Evolutionary conservation across 2,797 vertebrate genomes (phyloP).

Genomic region (Podarcis siculus): DNA sequence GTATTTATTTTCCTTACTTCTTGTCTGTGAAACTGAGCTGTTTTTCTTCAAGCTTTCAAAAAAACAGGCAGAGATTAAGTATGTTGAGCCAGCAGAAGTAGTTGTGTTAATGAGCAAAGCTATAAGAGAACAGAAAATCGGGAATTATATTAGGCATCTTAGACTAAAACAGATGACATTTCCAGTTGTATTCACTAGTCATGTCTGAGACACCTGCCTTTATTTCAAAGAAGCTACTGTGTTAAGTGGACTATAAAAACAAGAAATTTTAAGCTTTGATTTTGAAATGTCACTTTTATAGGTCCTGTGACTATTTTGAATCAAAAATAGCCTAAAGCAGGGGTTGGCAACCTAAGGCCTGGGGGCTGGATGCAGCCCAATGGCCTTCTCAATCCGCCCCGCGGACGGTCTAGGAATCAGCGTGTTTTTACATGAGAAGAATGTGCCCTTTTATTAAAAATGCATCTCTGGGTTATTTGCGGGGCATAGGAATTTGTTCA

Average conservation of each 20-base stretch:
- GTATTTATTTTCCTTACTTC: neutral
- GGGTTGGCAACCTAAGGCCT: no score
- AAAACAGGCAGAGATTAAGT: neutral
- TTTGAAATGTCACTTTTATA: conserved; percentile 36
- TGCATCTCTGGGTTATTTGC: no score
- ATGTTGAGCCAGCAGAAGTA: neutral
- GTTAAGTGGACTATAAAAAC: conserved; percentile 25
- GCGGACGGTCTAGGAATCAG: no score
- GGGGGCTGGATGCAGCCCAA: no score
- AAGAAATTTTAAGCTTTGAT: conserved; percentile 42
- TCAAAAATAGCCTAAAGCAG: neutral
- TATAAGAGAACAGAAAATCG: neutral
- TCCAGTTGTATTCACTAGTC: neutral
- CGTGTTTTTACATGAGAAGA: no score
- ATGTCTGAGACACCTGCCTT: neutral
- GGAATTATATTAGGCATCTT: neutral
- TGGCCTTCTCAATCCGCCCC: no score
- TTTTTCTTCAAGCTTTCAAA: neutral
- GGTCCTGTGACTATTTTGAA: conserved; percentile 36
- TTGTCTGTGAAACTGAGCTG: neutral
- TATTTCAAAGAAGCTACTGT: neutral
- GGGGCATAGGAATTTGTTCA: no score
- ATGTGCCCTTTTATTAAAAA: no score
- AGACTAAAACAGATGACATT: conserved; percentile 13
- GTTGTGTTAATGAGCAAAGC: neutral